Conservation (phyloP, 2,113 vertebrate genomes). For the human (Homo sapiens) region DNA sequence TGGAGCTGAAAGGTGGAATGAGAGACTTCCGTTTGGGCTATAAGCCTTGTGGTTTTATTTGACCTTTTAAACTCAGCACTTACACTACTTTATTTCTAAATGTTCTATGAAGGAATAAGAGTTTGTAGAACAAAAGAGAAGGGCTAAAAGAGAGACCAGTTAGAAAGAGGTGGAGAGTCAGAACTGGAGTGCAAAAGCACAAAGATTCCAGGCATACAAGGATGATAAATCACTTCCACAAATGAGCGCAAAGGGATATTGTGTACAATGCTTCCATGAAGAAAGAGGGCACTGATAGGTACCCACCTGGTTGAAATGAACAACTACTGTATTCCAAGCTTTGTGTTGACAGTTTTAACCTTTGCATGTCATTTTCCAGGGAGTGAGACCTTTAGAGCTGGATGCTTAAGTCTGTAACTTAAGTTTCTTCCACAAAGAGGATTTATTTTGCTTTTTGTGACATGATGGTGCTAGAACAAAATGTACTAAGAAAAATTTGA, state of each 20-base stretch:
- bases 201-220: background rate
- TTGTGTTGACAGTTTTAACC: background rate
- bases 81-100: background rate
- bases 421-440: background rate
- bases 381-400: background rate
- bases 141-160: background rate
- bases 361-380: background rate
- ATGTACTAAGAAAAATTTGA: background rate
- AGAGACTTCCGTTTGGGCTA: background rate
- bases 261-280: background rate
- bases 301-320: background rate
- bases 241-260: background rate
- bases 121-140: constrained; percentile 8
- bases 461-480: background rate
- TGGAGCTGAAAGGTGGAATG: background rate
- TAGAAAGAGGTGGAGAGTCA: background rate
- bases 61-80: background rate
- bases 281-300: background rate
- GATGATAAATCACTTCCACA: background rate
- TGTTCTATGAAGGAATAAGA: background rate
- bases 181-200: background rate
- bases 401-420: background rate
- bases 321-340: background rate
- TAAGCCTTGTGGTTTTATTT: background rate
- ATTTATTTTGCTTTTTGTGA: background rate